Percentiles rank a stretch among this genome's conserved stretches.
Conservation (phyloP, 1,140 invertebrate genomes). For the Drosophila sproati region DNA sequence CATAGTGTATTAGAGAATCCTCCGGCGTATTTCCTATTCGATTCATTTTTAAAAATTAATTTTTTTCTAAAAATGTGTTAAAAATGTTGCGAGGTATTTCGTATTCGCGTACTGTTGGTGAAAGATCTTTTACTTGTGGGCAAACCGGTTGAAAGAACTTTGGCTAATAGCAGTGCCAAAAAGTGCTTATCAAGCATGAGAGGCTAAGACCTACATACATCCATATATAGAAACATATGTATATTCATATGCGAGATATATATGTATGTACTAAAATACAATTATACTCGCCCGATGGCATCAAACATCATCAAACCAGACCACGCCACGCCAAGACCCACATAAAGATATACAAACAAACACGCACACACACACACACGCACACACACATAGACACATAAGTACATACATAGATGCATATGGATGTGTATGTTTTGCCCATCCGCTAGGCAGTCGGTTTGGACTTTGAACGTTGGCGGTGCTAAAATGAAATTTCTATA, state of each 20-base stretch:
- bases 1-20: not conserved
- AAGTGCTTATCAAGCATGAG: constrained; percentile 73
- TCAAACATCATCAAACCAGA: constrained; percentile 36
- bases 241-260: constrained; percentile 7
- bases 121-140: constrained; percentile 10
- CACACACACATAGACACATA: not conserved
- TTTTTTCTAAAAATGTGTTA: too few relatives aligned
- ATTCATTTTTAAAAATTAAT: too few relatives aligned
- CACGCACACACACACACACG: constrained; percentile 1
- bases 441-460: constrained; percentile 36
- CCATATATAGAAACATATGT: too few relatives aligned
- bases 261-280: constrained; percentile 6
- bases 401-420: not conserved
- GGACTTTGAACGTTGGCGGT: constrained; percentile 70
- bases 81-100: constrained; percentile 2
- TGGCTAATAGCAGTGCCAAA: constrained; percentile 50
- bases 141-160: constrained; percentile 67
- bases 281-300: constrained; percentile 23
- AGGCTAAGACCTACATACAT: constrained; percentile 51
- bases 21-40: constrained; percentile 4
- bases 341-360: not conserved
- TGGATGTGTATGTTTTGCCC: constrained; percentile 8
- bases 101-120: not conserved
- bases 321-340: constrained; percentile 33
- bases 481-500: constrained; percentile 75